Conservation (phyloP, 2,113 vertebrate species). For the Danio rerio region DNA sequence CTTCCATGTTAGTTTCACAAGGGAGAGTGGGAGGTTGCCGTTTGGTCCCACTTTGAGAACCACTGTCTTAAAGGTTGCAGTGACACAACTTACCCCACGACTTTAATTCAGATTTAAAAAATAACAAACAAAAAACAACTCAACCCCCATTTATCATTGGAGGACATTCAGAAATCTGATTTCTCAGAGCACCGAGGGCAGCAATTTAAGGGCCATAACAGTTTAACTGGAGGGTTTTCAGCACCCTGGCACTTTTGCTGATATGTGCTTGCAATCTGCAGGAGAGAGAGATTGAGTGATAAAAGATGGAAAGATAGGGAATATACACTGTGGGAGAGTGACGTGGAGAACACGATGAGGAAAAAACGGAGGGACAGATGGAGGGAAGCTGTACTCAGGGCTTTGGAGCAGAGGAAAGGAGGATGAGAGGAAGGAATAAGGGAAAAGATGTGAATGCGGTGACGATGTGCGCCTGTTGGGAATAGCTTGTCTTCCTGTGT, state of each 20-base stretch:
- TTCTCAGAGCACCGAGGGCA: slow-evolving; percentile 42
- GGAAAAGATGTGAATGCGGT: slow-evolving; percentile 54
- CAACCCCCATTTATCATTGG: slow-evolving; percentile 30
- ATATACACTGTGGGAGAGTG: not conserved
- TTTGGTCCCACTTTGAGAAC: too few species aligned
- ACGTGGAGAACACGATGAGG: not conserved
- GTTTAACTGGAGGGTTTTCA: slow-evolving; percentile 45
- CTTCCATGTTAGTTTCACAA: too few species aligned
- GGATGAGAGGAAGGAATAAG: slow-evolving; percentile 56
- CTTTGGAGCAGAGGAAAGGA: slow-evolving; percentile 28
- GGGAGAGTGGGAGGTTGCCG: too few species aligned
- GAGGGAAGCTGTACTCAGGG: slow-evolving; percentile 15
- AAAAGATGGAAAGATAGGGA: slow-evolving; percentile 59
- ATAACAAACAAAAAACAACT: not conserved
- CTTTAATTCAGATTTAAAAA: too few species aligned
- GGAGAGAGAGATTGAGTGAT: slow-evolving; percentile 55
- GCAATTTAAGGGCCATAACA: slow-evolving; percentile 37
- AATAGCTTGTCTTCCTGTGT: slow-evolving; percentile 56
- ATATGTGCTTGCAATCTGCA: slow-evolving; percentile 43
- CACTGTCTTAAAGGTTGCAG: too few species aligned
- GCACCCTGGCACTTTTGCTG: slow-evolving; percentile 44
- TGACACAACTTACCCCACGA: too few species aligned
- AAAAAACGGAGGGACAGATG: slow-evolving; percentile 25
- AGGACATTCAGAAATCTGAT: slow-evolving; percentile 29
- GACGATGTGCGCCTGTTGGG: slow-evolving; percentile 54